A percentile compares a stretch with the other conserved stretches of the same genome.
phyloP scores from a whole-genome alignment of 2,113 vertebrate genomes.

The Brachyistius frenatus region DNA sequence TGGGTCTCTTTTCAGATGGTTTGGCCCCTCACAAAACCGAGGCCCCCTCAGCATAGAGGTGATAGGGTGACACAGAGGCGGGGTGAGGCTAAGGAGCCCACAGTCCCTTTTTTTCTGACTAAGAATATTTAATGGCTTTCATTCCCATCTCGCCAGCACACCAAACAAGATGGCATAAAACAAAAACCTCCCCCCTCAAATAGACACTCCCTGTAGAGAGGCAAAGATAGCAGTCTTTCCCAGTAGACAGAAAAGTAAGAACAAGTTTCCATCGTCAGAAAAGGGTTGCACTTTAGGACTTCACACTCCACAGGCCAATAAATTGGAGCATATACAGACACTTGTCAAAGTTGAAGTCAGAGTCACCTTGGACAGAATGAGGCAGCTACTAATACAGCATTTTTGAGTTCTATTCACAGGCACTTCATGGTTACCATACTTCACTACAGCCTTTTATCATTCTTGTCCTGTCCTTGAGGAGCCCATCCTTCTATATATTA shows the following conservation, averaged over 20 bases:
- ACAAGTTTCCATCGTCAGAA: slow-evolving; percentile 21
- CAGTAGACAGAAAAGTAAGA: slow-evolving; percentile 35
- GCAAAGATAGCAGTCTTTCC: slow-evolving; percentile 53
- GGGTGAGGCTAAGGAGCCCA: slow-evolving; percentile 58
- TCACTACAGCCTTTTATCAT: slow-evolving; percentile 45
- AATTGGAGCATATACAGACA: slow-evolving; percentile 26
- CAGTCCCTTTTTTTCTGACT: slow-evolving; percentile 69
- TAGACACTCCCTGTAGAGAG: slow-evolving; percentile 68
- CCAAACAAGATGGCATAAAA: slow-evolving; percentile 77
- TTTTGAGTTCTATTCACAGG: slow-evolving; percentile 38
- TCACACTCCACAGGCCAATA: slow-evolving; percentile 19
- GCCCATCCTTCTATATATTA: slow-evolving; percentile 51
- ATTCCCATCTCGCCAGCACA: slow-evolving; percentile 67
- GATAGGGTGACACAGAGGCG: slow-evolving; percentile 67
- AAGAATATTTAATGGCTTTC: slow-evolving; percentile 83
- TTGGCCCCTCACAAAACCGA: slow-evolving; percentile 76
- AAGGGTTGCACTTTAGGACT: slow-evolving; percentile 34
- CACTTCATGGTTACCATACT: slow-evolving; percentile 17
- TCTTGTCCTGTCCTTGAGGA: slow-evolving; percentile 53
- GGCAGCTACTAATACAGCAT: slow-evolving; percentile 16
- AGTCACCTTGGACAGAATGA: slow-evolving; percentile 58
- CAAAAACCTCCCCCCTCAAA: slow-evolving; percentile 74
- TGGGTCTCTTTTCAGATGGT: slow-evolving; percentile 77
- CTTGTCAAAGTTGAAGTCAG: not conserved
- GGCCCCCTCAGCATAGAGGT: slow-evolving; percentile 69